Evolutionary conservation across 2,113 vertebrate genomes (phyloP).

Genomic region (Geococcyx californianus): DNA sequence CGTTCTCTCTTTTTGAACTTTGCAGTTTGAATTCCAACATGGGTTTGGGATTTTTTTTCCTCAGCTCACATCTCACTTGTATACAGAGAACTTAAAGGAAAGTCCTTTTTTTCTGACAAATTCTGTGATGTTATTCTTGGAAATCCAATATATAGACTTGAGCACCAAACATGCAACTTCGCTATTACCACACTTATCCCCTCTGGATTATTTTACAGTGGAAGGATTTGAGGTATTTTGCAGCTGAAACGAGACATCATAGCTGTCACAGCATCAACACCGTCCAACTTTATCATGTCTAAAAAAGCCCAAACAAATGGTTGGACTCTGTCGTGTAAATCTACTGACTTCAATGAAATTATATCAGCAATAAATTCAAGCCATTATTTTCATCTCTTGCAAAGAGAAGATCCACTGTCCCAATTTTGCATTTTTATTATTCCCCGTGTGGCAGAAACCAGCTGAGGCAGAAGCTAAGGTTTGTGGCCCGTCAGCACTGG

Average conservation of each 20-base stretch:
- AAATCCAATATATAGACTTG: neutral
- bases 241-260: neutral
- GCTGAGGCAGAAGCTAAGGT: neutral
- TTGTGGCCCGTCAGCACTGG: neutral
- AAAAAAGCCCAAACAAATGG: neutral
- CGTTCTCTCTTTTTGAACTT: neutral
- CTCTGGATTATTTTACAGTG: neutral
- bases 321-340: neutral
- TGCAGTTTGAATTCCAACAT: neutral
- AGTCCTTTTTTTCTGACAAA: neutral
- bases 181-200: neutral
- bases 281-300: neutral
- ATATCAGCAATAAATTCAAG: neutral
- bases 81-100: neutral
- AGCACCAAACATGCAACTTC: neutral
- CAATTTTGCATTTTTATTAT: slow-evolving; percentile 20
- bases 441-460: neutral
- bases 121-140: neutral
- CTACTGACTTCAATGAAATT: neutral
- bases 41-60: neutral
- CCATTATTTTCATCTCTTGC: neutral
- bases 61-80: neutral
- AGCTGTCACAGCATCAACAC: neutral
- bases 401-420: neutral
- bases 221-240: neutral